Evolutionary conservation across 2,797 vertebrate genomes (phyloP).

Genomic region (Squalus acanthias): DNA sequence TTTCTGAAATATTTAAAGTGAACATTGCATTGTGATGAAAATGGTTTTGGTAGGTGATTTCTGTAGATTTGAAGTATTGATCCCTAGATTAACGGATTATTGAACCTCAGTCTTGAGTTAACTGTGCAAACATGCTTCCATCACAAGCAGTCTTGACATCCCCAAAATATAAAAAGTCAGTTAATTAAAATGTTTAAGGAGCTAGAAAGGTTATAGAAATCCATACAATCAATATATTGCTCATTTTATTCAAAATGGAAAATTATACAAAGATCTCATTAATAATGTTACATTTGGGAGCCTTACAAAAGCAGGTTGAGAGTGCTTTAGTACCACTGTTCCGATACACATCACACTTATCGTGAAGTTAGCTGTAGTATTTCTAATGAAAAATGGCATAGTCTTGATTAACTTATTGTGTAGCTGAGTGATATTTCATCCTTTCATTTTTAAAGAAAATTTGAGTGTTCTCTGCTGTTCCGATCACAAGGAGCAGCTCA

Average conservation of each 20-base stretch:
- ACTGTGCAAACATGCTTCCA: neutral
- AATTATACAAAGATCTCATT: constrained; percentile 5
- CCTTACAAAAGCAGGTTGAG: neutral
- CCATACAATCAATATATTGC: neutral
- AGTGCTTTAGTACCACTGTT: neutral
- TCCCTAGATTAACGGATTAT: constrained; percentile 35
- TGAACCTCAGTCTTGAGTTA: neutral
- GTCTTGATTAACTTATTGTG: neutral
- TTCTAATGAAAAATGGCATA: neutral
- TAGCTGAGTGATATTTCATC: neutral
- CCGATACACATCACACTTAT: neutral
- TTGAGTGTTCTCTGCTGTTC: neutral
- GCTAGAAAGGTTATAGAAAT: constrained; percentile 4
- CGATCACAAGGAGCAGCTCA: neutral
- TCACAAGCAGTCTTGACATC: neutral
- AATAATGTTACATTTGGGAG: neutral
- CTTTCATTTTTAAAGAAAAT: neutral
- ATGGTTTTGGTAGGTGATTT: neutral
- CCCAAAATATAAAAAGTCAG: constrained; percentile 1
- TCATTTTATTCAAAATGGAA: neutral
- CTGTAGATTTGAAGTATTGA: constrained; percentile 20
- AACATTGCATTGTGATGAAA: neutral
- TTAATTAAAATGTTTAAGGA: constrained; percentile 24
- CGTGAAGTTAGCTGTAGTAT: neutral
- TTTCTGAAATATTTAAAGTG: constrained; percentile 7